Conservation (phyloP, 2,888 invertebrate species). For the Sinotaia quadrata region DNA sequence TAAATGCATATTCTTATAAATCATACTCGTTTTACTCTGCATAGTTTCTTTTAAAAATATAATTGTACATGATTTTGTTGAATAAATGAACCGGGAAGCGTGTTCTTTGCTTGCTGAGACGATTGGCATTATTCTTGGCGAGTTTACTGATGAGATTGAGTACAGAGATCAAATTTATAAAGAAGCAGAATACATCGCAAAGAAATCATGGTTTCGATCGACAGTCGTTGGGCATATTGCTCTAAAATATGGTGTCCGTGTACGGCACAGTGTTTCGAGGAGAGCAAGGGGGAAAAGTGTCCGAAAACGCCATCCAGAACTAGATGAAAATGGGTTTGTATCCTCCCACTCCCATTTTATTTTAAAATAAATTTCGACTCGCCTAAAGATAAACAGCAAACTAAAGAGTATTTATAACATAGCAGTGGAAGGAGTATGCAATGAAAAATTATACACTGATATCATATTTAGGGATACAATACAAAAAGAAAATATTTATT, state of each 20-base stretch:
- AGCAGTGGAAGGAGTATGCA: too few relatives aligned
- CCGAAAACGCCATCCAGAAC: conserved; percentile 8
- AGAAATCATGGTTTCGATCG: conserved; percentile 14
- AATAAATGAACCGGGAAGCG: conserved; percentile 16
- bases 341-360: background rate
- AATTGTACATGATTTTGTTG: background rate
- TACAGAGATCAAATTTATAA: conserved; percentile 10
- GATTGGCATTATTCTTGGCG: conserved; percentile 16
- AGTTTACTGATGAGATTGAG: conserved; percentile 9
- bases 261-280: background rate
- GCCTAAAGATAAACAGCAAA: too few relatives aligned
- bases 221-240: conserved; percentile 21
- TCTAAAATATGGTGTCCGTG: conserved; percentile 9
- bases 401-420: too few relatives aligned
- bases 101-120: conserved; percentile 21
- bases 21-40: too few relatives aligned
- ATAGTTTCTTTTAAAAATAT: background rate
- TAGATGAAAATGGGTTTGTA: conserved; percentile 15
- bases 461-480: too few relatives aligned
- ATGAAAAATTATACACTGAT: too few relatives aligned
- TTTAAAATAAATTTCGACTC: too few relatives aligned
- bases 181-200: conserved; percentile 24
- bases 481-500: too few relatives aligned
- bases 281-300: background rate
- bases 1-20: too few relatives aligned